A percentile compares a stretch with the other conserved stretches of the same genome.
phyloP scores from a whole-genome alignment of 2,797 vertebrate genomes.

The Discoglossus pictus region DNA sequence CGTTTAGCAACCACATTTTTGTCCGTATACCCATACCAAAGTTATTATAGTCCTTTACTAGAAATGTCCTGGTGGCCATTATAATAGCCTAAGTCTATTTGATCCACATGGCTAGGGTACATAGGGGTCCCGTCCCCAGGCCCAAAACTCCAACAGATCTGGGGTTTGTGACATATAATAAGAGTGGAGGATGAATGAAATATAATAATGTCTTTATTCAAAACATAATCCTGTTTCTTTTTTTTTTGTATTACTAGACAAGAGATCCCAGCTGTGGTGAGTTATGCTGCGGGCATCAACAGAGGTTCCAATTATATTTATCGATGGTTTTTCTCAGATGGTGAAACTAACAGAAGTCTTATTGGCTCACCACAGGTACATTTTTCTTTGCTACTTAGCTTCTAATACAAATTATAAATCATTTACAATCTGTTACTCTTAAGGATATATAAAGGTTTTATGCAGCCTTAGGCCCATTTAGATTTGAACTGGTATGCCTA shows the following conservation, averaged over 20 bases:
- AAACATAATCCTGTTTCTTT: neutral
- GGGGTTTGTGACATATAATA: too few species aligned
- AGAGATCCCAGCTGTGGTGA: neutral
- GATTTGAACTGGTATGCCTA: neutral
- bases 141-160: too few species aligned
- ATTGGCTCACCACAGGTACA: constrained; percentile 42
- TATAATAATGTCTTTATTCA: too few species aligned
- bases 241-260: constrained; percentile 1
- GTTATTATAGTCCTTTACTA: neutral
- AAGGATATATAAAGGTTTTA: too few species aligned
- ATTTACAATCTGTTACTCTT: fast-evolving
- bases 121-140: too few species aligned
- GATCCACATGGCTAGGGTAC: neutral
- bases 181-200: neutral
- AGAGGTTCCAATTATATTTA: neutral
- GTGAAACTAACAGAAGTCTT: neutral
- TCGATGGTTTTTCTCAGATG: neutral
- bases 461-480: too few species aligned
- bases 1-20: too few species aligned
- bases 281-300: neutral
- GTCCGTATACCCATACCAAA: neutral
- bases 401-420: neutral
- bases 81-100: neutral
- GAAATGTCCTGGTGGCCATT: too few species aligned
- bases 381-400: neutral